Evolutionary conservation across 2,113 vertebrate species (phyloP), one percentile per base, ranked within the genome.

Genomic region (Hemiscyllium ocellatum): DNA sequence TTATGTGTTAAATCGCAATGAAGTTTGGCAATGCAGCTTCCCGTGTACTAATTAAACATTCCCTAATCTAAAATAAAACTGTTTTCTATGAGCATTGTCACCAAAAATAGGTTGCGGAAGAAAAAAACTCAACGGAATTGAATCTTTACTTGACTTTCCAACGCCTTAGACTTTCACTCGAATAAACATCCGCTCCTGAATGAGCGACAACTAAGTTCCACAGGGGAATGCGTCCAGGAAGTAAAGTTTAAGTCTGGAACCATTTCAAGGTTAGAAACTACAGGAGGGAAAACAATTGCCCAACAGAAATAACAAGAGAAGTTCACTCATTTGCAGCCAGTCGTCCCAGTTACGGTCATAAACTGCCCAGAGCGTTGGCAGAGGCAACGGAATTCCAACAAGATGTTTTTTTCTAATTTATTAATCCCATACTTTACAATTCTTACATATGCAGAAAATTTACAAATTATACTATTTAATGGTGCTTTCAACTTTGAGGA

Each of bases 201-300:
- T 50, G 94, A 47, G 68, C 66, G 93, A 95, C 94, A 29, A 29
- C 37, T 13, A 52, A 69, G 47, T 50, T 72, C 42, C 42, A 72
- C 69, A 70, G 47, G 69, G 68, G 68, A 72, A 50, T 72, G 94
- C 24, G 94, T 50, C 42, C 69, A 29, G 94, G 94, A 69, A 95
- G 52, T 95, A 95, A 52, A 52, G 12, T 72, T 95, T 72, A 72
- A 52, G 68, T 17, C 94, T 95, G 94, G 94, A 50, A 50, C 22
- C 42, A 12, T 52, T 95, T 95, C 94, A 72, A 72, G 68, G 94
- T 72, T 95, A 95, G 94, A 72, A 52, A 47, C 68, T 50, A 24
- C 94, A 33, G 94, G 94, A 52, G 69, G 69, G 69, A 72, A 72
- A 95, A 95, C 94, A 72, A 95, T 70, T 50, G 24, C 42, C 42